These are phyloP conservation scores for Neotragus pygmaeus DNA, from an alignment of 2,113 vertebrate genomes.

Conservation along the genomic window DNA sequence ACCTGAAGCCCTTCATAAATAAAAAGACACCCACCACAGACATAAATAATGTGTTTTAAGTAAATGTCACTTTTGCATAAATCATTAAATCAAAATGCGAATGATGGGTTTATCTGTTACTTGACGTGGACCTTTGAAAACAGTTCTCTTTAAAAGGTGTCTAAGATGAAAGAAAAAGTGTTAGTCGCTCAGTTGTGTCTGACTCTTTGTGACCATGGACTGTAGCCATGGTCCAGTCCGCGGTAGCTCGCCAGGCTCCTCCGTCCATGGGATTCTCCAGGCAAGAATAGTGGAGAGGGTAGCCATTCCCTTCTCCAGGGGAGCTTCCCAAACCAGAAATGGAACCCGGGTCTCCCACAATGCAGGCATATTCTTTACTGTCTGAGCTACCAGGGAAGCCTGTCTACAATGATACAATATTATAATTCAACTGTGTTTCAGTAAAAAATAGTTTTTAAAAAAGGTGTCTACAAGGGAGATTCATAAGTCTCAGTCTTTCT, in stretches of 20 bases:
- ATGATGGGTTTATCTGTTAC: neutral
- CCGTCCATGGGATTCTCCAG: neutral
- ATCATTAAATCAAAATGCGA: neutral
- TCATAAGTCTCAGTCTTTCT: neutral
- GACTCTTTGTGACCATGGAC: neutral
- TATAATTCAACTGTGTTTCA: neutral
- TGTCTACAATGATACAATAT: neutral
- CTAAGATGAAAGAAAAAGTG: rapidly evolving
- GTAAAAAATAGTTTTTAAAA: neutral
- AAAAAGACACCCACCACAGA: constrained; percentile 26
- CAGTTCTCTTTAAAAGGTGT: neutral
- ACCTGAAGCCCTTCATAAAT: neutral
- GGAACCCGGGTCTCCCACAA: neutral
- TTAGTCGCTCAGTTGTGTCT: neutral
- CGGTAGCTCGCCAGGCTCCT: neutral
- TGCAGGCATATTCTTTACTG: neutral
- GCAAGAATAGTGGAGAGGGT: neutral
- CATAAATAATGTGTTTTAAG: constrained; percentile 16
- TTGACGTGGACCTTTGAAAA: neutral
- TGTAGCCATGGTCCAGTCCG: neutral
- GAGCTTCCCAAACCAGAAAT: neutral
- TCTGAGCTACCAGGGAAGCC: neutral
- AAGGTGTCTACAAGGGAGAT: neutral
- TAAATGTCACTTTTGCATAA: neutral
- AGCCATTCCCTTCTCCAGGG: neutral